Conservation (phyloP, 1,140 invertebrate genomes). For the Pogonomyrmex californicus region DNA sequence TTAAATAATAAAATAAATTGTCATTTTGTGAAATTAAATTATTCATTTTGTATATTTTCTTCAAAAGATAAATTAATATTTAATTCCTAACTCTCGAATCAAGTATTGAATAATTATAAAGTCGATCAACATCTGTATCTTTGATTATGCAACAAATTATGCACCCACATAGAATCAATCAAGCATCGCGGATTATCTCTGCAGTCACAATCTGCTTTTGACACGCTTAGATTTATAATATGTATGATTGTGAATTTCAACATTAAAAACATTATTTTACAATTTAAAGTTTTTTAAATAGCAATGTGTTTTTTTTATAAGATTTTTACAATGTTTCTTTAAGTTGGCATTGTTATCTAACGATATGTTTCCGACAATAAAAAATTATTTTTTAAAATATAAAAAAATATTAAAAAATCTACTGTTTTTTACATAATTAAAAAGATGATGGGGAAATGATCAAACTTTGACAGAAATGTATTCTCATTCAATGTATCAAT, state of each 20-base stretch:
- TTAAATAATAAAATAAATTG: no score
- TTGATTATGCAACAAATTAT: not conserved
- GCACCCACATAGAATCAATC: slow-evolving; percentile 2
- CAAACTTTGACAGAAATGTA: no score
- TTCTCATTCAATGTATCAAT: no score
- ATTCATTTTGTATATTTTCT: not conserved
- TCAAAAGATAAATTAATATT: not conserved
- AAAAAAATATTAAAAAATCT: no score
- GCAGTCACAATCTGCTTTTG: slow-evolving; percentile 13
- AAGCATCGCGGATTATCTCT: slow-evolving; percentile 20
- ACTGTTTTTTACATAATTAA: no score
- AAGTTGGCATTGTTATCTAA: not conserved
- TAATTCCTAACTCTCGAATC: not conserved
- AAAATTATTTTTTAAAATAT: not conserved
- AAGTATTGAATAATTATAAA: not conserved
- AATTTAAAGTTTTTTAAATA: not conserved
- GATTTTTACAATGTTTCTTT: no score
- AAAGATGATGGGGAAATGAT: no score
- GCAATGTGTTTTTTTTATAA: not conserved
- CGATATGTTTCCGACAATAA: not conserved
- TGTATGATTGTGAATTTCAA: not conserved
- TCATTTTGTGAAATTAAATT: no score
- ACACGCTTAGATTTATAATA: slow-evolving; percentile 1
- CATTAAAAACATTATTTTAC: not conserved
- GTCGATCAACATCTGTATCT: not conserved